Conservation (phyloP, 1,140 invertebrate species). For the Pectinophora gossypiella region DNA sequence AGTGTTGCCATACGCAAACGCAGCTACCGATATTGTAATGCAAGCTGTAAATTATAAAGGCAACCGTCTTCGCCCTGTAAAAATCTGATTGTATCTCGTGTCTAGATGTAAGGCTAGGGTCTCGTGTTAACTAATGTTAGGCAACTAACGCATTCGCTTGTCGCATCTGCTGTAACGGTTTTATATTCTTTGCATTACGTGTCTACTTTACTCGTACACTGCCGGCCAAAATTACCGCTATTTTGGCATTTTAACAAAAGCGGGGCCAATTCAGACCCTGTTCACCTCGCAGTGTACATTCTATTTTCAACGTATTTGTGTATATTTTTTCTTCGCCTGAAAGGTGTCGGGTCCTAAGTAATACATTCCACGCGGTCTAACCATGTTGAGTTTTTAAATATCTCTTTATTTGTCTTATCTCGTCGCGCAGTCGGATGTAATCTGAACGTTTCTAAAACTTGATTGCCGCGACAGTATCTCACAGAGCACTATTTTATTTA, state of each 20-base stretch:
- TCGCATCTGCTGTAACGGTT: constrained; percentile 38
- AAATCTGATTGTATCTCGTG: constrained; percentile 44
- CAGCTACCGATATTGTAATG: background rate
- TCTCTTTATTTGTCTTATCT: constrained; percentile 26
- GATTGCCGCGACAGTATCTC: constrained; percentile 23
- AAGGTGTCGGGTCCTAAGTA: constrained; percentile 68
- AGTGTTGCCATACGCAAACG: background rate
- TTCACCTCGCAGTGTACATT: background rate
- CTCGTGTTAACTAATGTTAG: constrained; percentile 71
- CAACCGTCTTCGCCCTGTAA: background rate
- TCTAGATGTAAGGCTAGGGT: constrained; percentile 59
- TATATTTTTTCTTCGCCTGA: constrained; percentile 56
- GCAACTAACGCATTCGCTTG: constrained; percentile 61
- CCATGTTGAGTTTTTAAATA: constrained; percentile 61
- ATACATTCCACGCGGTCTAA: constrained; percentile 71
- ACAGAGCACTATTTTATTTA: constrained; percentile 13
- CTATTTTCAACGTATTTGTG: constrained; percentile 23
- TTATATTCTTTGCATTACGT: constrained; percentile 36
- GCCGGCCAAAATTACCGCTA: no score
- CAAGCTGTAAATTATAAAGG: background rate
- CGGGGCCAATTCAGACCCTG: no score
- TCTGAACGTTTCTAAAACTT: constrained; percentile 62
- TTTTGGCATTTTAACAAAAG: no score
- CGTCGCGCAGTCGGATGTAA: constrained; percentile 54
- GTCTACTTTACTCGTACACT: constrained; percentile 18